Conservation (phyloP, 2,797 vertebrate genomes). For the Hemitrygon akajei region DNA sequence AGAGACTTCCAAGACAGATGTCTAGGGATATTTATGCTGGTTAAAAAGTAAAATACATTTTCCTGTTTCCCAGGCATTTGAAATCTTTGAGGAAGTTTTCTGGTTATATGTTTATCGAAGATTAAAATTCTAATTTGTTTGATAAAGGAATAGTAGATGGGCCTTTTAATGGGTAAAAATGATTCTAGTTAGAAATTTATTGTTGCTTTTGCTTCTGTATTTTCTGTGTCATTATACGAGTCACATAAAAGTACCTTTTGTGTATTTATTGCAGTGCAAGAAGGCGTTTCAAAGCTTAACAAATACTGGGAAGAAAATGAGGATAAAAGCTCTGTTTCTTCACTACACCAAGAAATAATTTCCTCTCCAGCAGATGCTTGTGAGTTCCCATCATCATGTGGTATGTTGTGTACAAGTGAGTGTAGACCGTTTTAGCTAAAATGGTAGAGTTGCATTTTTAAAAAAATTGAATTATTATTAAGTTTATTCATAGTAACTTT, state of each 20-base stretch:
- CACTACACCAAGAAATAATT: background rate
- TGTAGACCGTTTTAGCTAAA: background rate
- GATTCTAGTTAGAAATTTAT: background rate
- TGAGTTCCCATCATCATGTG: constrained; percentile 13
- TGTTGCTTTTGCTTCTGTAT: background rate
- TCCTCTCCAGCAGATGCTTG: background rate
- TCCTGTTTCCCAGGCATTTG: constrained; percentile 19
- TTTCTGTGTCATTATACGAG: background rate
- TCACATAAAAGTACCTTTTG: constrained; percentile 8
- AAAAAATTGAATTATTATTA: background rate
- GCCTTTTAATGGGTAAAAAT: background rate
- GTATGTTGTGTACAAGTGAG: background rate
- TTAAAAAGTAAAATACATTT: background rate
- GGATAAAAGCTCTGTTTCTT: constrained; percentile 22
- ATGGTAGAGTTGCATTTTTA: background rate
- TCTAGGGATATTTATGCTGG: background rate
- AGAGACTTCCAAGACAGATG: background rate
- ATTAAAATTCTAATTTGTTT: constrained; percentile 6
- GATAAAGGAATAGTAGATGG: background rate
- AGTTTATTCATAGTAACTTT: background rate
- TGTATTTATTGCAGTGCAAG: constrained; percentile 10
- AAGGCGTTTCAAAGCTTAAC: background rate
- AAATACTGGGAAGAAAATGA: background rate
- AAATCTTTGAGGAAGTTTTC: background rate
- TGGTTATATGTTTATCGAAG: background rate